phyloP scores from a whole-genome alignment of 2,797 vertebrate genomes.

The Columba guinea region DNA sequence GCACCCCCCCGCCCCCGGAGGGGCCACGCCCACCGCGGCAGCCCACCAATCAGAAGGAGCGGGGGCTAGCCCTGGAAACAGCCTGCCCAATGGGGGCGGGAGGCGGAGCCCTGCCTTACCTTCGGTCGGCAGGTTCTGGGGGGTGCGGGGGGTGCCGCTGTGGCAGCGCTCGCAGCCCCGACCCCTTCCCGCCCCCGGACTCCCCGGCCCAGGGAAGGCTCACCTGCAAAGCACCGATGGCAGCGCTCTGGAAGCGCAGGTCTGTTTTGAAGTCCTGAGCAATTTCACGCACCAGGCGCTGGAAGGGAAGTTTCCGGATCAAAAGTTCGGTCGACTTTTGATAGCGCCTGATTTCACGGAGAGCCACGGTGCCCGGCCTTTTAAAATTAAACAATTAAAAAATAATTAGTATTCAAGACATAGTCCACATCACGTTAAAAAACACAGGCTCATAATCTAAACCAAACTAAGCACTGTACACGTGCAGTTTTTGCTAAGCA shows the following conservation, averaged over 20 bases:
- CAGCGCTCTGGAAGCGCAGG: slow-evolving; percentile 86
- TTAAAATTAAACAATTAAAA: not conserved
- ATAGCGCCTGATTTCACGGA: slow-evolving; percentile 85
- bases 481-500: accelerated
- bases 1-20: not conserved
- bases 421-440: not conserved
- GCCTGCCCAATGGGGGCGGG: slow-evolving; percentile 50
- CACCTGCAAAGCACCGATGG: slow-evolving; percentile 87
- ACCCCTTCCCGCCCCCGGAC: not conserved
- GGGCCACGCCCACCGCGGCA: not conserved
- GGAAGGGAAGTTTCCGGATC: slow-evolving; percentile 86
- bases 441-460: accelerated
- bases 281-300: slow-evolving; percentile 85
- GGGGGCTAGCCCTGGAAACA: slow-evolving; percentile 69
- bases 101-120: not conserved
- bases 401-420: not conserved
- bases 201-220: not conserved
- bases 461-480: accelerated
- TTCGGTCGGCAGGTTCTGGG: not conserved
- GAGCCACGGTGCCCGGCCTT: slow-evolving; percentile 84
- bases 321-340: slow-evolving; percentile 86
- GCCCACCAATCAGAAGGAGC: slow-evolving; percentile 53
- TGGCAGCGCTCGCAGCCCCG: no score
- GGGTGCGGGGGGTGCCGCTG: no score
- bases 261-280: slow-evolving; percentile 89